Evolutionary conservation across 2,797 vertebrate species (phyloP), one percentile per base, ranked within the genome.

Genomic region (Propithecus perrieri): DNA sequence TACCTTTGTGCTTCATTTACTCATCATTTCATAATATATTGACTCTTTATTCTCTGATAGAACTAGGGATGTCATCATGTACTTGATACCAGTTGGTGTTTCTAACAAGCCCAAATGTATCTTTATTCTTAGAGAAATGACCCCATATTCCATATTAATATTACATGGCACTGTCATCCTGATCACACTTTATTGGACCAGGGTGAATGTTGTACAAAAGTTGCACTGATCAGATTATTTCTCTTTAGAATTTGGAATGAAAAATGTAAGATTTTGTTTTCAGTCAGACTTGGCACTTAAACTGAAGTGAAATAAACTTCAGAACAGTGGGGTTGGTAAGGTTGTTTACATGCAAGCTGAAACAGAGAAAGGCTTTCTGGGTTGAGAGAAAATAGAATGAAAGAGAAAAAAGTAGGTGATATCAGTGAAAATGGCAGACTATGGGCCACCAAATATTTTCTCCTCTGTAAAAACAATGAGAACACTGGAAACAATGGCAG

Each of bases 211-310:
- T 92, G 38, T 6, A 57, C 30, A 69, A 65, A 71, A 48, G 10
- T 81, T 85, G 3, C 14, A 90, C 11, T 1, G 41, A 43, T 50
- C 26, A 61, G 7, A 76, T 76, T 85, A 53, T 76, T 30, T 53
- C 10, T 74, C 20, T 72, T 33, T 35, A 75, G 22, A 75, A 89
- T 86, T 94, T 96, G 43, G 38, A 89, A 86, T 65, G 46, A 28
- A 53, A 78, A 72, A 57, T 46, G 26, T 80, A n/a, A 92, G 35
- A 69, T 43, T 89, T 92, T 63, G 55, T 86, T 97, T 92, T 92
- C 26, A 94, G 15, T 41, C 30, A 13, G 59, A 75, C 17, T 85
- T 96, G 59, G 48, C 71, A 80, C 84, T 95, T 95, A 28, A 75
- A 75, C 53, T 81, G 17, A 91, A 30, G 43, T 93, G 72, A 69